phyloP scores from a whole-genome alignment of 2,888 invertebrate species.

The Cremastobaeus sp. region DNA sequence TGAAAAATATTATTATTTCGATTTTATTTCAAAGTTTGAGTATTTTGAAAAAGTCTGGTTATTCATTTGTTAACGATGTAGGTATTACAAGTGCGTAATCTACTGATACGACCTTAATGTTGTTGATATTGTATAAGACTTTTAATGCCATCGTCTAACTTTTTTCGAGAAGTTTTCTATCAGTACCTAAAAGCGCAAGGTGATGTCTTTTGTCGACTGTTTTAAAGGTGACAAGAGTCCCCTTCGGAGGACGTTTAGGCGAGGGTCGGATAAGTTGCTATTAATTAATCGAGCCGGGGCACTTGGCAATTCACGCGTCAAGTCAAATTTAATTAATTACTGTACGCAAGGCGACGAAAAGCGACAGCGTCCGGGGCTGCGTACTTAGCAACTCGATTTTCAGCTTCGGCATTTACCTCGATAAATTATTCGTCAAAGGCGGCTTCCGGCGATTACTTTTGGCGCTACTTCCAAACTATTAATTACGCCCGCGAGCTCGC shows the following conservation, averaged over 20 bases:
- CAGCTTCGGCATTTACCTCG: slow-evolving; percentile 55
- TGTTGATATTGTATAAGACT: too few species aligned
- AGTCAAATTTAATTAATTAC: slow-evolving; percentile 58
- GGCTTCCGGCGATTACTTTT: slow-evolving; percentile 36
- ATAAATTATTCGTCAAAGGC: slow-evolving; percentile 57
- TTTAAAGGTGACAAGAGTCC: slow-evolving; percentile 76
- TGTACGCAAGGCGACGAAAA: slow-evolving; percentile 41
- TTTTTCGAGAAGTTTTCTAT: slow-evolving; percentile 11
- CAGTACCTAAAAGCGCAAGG: slow-evolving; percentile 16
- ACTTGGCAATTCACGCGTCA: slow-evolving; percentile 73
- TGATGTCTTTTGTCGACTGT: slow-evolving; percentile 54
- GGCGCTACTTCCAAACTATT: slow-evolving; percentile 25
- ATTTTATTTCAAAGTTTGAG: too few species aligned
- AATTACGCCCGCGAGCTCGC: slow-evolving; percentile 23
- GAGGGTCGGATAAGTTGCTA: slow-evolving; percentile 71
- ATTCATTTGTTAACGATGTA: too few species aligned
- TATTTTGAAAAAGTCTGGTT: too few species aligned
- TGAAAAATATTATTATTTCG: too few species aligned
- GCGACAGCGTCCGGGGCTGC: slow-evolving; percentile 39
- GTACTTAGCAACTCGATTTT: slow-evolving; percentile 61
- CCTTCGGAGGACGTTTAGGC: slow-evolving; percentile 58
- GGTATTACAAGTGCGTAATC: too few species aligned
- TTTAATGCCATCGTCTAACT: too few species aligned
- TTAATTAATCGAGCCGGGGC: slow-evolving; percentile 76
- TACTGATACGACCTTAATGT: too few species aligned